Percentiles rank a stretch among this genome's conserved stretches.
Evolutionary conservation across 2,888 invertebrate genomes (phyloP).

Genomic region (Tinea semifulvella): DNA sequence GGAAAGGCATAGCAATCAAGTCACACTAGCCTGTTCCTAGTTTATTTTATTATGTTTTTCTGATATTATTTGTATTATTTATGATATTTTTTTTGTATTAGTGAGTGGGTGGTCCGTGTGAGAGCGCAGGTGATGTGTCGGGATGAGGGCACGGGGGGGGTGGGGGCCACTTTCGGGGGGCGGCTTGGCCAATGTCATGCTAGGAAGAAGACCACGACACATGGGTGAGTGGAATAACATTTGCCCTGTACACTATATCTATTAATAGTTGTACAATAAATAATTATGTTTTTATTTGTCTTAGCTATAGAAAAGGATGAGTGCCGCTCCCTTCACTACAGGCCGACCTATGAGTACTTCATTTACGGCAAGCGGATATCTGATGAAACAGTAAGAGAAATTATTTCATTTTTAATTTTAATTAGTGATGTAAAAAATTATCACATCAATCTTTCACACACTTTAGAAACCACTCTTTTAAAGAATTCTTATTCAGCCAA

Average conservation of each 20-base stretch:
- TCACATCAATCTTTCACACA: too few species aligned
- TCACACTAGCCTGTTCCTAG: too few species aligned
- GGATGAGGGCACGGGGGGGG: constrained; percentile 95
- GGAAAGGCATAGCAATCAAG: too few species aligned
- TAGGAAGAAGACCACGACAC: constrained; percentile 72
- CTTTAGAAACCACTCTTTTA: too few species aligned
- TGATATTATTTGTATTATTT: neutral
- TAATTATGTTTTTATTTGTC: too few species aligned
- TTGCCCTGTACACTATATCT: too few species aligned
- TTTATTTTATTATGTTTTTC: too few species aligned
- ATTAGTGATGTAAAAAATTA: too few species aligned
- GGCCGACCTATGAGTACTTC: constrained; percentile 83
- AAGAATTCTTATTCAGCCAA: too few species aligned
- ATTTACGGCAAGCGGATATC: constrained; percentile 93
- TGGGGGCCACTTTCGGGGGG: constrained; percentile 96
- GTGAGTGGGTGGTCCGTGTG: constrained; percentile 95
- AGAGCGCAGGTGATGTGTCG: constrained; percentile 99
- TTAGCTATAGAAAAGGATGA: too few species aligned
- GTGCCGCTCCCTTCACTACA: constrained; percentile 51
- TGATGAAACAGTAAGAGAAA: constrained; percentile 91
- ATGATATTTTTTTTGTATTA: constrained; percentile 64
- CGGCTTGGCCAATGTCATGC: constrained; percentile 92
- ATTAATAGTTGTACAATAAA: too few species aligned
- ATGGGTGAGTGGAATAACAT: neutral
- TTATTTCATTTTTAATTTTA: constrained; percentile 30